Base-by-base conservation (phyloP, 2,888 invertebrate genomes). In the Lithophane semibrunnea region DNA sequence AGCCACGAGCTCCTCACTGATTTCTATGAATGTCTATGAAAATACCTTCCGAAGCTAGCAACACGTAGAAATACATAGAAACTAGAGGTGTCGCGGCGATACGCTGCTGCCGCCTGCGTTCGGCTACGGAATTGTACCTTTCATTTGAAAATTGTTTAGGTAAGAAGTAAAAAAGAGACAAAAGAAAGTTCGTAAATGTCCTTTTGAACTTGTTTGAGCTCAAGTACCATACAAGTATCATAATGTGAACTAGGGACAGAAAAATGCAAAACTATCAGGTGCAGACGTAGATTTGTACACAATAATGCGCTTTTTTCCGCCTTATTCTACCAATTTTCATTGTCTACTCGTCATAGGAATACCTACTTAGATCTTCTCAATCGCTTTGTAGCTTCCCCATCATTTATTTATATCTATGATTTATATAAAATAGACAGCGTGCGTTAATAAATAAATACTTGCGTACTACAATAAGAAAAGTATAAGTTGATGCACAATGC, bases 401-500 rank as follows among this genome's bases (percentile, higher is more conserved):
- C 7, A 24, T 47, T 49, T 58, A 1, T 47, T 29, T 37, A 3
- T 3, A 3, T 49, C 7, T 52, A 29, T 16, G 44, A 61, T 54
- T 44, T 73, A 21, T n/a, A 18, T 13, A 42, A 54, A 54, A 73
- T n/a, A 42, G 42, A 10, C 42, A 72, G 13, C n/a, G 37, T 3
- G 18, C n/a, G 24, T 60, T 29, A 71, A 12, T 54, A 24, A 75
- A 24, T 10, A 58, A 75, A 49, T 10, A 58, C 8, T 16, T 49
- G 21, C 42, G 5, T 12, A 42, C 9, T 58, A 58, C n/a, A 29
- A 7, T 16, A n/a, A 60, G 3, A 52, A 76, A 60, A 60, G 7
- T 60, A 66, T 76, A 60, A 16, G 13, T 49, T 29, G 16, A 49
- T 44, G 42, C 8, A 54, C 66, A 58, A 49, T 63, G 56, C 37